Percentiles rank a stretch among this genome's conserved stretches.
phyloP scores from a whole-genome alignment of 1,140 invertebrate species.

The Trissolcus basalis region DNA sequence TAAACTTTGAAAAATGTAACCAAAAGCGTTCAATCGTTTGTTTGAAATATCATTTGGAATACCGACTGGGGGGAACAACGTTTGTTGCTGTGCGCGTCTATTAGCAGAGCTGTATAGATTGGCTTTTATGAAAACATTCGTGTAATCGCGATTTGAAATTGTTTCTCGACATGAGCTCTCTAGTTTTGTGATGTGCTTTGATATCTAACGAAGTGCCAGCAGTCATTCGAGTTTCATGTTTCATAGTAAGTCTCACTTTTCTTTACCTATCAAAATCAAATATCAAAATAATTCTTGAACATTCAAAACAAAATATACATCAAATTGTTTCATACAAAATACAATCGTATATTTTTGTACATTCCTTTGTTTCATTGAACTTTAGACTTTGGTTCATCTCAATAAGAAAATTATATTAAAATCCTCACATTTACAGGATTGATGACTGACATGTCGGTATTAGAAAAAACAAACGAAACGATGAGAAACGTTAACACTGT shows the following conservation, averaged over 20 bases:
- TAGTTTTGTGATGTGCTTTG: background rate
- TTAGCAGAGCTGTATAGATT: background rate
- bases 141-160: background rate
- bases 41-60: too few species aligned
- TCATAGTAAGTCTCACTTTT: background rate
- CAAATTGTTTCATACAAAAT: too few species aligned
- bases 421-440: background rate
- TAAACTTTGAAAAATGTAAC: too few species aligned
- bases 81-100: background rate
- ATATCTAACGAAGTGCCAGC: background rate
- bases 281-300: too few species aligned
- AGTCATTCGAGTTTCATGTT: background rate
- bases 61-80: background rate
- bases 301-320: too few species aligned
- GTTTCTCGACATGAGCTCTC: background rate
- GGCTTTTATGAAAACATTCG: background rate
- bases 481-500: background rate
- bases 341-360: too few species aligned
- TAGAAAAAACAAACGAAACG: background rate
- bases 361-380: too few species aligned
- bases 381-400: too few species aligned
- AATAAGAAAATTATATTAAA: too few species aligned
- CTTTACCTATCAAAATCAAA: too few species aligned
- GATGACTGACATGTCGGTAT: background rate
- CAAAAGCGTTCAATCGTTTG: too few species aligned